phyloP scores from a whole-genome alignment of 2,113 vertebrate species.

The Regulus satrapa region DNA sequence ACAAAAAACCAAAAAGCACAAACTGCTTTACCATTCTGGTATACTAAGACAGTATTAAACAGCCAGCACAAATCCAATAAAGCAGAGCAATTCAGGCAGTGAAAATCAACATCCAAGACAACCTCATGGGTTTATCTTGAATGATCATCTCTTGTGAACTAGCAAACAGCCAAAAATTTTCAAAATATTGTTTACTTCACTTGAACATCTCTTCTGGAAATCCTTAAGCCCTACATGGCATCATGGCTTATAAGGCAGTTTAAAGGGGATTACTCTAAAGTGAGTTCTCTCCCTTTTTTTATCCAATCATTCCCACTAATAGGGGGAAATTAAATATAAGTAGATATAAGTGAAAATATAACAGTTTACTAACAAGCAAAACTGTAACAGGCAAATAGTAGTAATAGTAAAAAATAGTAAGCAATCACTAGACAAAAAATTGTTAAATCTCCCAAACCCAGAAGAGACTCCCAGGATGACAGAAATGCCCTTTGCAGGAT shows the following conservation, averaged over 20 bases:
- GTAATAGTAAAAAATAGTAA: background rate
- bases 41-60: background rate
- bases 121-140: background rate
- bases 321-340: background rate
- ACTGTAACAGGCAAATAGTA: background rate
- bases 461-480: background rate
- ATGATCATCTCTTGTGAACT: background rate
- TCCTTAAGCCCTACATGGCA: background rate
- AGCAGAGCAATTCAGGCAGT: background rate
- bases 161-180: background rate
- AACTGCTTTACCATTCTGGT: background rate
- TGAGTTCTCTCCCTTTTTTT: background rate
- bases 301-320: background rate
- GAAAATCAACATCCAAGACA: background rate
- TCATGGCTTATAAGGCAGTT: background rate
- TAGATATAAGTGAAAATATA: background rate
- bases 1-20: background rate
- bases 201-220: background rate
- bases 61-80: slow-evolving; percentile 1
- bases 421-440: background rate
- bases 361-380: fast-evolving
- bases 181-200: background rate
- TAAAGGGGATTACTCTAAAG: background rate
- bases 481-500: background rate
- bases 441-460: background rate